Evolutionary conservation across 2,888 invertebrate species (phyloP).

Genomic region (Agrochola macilenta): DNA sequence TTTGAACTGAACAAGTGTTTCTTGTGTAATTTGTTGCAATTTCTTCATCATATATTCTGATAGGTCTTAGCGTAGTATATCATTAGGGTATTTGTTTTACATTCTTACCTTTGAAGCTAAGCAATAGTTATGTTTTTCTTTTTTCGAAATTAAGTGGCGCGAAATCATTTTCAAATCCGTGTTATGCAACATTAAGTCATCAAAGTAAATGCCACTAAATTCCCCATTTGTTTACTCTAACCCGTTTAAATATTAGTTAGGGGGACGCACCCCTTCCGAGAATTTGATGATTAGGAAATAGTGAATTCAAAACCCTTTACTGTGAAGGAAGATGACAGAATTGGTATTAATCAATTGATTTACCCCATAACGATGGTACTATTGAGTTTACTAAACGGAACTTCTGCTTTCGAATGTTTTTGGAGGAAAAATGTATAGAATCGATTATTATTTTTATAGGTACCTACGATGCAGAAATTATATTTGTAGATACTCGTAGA

Average conservation of each 20-base stretch:
- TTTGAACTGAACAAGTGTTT: conserved; percentile 10
- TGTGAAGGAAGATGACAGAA: conserved; percentile 76
- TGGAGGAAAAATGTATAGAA: background rate
- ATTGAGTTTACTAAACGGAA: conserved; percentile 1
- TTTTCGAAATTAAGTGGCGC: background rate
- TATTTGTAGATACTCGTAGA: background rate
- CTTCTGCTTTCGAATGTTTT: background rate
- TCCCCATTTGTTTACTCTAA: conserved; percentile 71
- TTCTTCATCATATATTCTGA: conserved; percentile 52
- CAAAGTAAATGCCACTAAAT: conserved; percentile 57
- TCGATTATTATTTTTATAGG: background rate
- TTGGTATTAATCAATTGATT: conserved; percentile 78
- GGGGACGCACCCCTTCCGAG: conserved; percentile 76
- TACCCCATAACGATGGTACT: conserved; percentile 60
- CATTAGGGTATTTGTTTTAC: conserved; percentile 34
- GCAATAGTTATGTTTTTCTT: background rate
- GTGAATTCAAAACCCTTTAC: conserved; percentile 86
- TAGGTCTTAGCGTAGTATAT: conserved; percentile 14
- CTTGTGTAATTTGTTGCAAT: conserved; percentile 48
- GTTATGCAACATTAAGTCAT: conserved; percentile 39
- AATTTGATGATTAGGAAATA: conserved; percentile 88
- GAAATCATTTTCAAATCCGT: conserved; percentile 19
- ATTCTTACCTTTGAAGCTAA: background rate
- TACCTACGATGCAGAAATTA: background rate
- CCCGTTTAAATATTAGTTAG: conserved; percentile 68